Evolutionary conservation across 2,113 vertebrate species (phyloP).

Genomic region (Lasiurus borealis): DNA sequence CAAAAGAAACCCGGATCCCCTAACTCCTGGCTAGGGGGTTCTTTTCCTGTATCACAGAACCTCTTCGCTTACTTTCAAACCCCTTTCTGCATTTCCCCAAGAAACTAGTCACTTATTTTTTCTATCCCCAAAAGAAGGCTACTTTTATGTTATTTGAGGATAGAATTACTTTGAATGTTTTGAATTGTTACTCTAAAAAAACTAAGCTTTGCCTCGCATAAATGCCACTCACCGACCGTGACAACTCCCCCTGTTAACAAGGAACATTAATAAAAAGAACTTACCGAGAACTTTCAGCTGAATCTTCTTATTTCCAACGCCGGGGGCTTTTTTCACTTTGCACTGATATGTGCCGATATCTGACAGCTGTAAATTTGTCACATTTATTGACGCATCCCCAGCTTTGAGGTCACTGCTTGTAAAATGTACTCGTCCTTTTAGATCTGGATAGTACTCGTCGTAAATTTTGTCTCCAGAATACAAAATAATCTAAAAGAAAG

Average conservation of each 20-base stretch:
- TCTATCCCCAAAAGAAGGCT: not conserved
- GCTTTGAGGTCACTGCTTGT: constrained; percentile 89
- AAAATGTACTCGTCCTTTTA: constrained; percentile 93
- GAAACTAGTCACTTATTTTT: not conserved
- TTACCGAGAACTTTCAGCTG: constrained; percentile 95
- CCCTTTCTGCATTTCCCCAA: not conserved
- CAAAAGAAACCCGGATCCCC: not conserved
- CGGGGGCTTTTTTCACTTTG: constrained; percentile 97
- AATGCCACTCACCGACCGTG: not conserved
- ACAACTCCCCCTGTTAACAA: not conserved
- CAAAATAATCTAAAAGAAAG: constrained; percentile 91
- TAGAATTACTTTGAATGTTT: not conserved
- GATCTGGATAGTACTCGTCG: constrained; percentile 87
- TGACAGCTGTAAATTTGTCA: constrained; percentile 89
- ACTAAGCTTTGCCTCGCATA: not conserved
- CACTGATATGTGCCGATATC: constrained; percentile 96
- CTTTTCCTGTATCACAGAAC: not conserved
- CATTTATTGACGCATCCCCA: constrained; percentile 94
- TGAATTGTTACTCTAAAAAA: constrained; percentile 27
- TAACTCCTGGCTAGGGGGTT: not conserved
- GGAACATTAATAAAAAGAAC: constrained; percentile 50
- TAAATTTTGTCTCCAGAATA: constrained; percentile 93
- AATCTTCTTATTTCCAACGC: constrained; percentile 91
- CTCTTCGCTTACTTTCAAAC: not conserved
- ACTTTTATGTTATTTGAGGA: not conserved